Base-by-base conservation (phyloP, 2,113 vertebrate genomes). In the Megatriorchis doriae region DNA sequence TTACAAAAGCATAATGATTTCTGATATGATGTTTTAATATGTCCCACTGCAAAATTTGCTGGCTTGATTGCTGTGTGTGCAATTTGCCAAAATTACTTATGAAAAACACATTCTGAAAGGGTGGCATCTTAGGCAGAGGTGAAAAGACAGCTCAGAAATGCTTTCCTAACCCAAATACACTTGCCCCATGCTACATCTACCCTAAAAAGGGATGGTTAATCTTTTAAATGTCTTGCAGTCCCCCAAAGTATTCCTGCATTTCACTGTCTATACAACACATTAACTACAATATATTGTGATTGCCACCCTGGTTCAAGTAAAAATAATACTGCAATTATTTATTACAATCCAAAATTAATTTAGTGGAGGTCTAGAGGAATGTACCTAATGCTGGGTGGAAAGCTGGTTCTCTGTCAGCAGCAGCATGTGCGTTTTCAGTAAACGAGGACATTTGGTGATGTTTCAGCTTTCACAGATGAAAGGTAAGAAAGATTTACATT, bases 401-500 rank as follows among this genome's bases (percentile, higher is more conserved):
- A 91, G 31, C 56, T 84, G 23, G 47, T 86, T 59, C 65, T 65
- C 65, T 77, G 42, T 65, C 71, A 73, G 34, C 48, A 67, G 61
- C 67, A 77, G 50, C 52, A 31, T 79, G 42, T 89, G 88, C 40
- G 29, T 85, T 96, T 95, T 94, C 73, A 56, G 62, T 93, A 74
- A 79, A 68, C 0, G 8, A 75, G 73, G 48, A 72, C 73, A 73
- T 87, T 72, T 81, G 86, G 70, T 95, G 67, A 79, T 86, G 77
- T 94, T 96, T 93, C 77, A 61, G 31, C 70, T 92, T 92, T 84
- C 95, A 85, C n/a, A 85, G 93, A 62, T 93, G 88, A 94, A 94
- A 96, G 91, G 70, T 94, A 92, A 87, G 80, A 72, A 93, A 53
- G 53, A 87, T 95, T 96, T 95, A 89, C 81, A 82, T 95, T 94